Conservation (phyloP, 2,888 invertebrate species). For the Invenusta paracnida region DNA sequence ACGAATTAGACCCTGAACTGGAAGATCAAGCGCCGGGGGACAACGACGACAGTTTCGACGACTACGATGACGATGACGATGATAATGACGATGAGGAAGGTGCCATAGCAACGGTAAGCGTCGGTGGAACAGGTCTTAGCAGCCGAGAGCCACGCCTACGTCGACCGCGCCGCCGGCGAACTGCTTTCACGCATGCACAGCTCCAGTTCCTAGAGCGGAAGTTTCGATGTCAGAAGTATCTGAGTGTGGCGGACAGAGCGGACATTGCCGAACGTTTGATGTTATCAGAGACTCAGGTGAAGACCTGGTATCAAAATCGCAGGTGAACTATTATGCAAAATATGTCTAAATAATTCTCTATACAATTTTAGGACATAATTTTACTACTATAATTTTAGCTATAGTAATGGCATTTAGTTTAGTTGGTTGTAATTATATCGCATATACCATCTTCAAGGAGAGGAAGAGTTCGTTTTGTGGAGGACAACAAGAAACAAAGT, state of each 20-base stretch:
- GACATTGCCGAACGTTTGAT: slow-evolving; percentile 84
- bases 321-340: slow-evolving; percentile 67
- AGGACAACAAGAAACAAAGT: no score
- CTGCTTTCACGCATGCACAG: slow-evolving; percentile 89
- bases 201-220: slow-evolving; percentile 83
- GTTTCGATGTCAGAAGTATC: slow-evolving; percentile 85
- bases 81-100: not conserved
- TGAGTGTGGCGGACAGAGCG: slow-evolving; percentile 84
- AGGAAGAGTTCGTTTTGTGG: no score
- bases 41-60: not conserved
- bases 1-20: not conserved
- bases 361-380: no score
- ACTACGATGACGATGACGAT: not conserved
- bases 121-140: not conserved
- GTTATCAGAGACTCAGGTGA: slow-evolving; percentile 85
- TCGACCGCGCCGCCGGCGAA: slow-evolving; percentile 60
- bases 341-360: no score
- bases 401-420: no score
- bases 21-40: not conserved
- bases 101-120: not conserved
- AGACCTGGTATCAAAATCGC: slow-evolving; percentile 88
- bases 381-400: no score
- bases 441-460: no score
- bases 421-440: no score
- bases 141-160: not conserved